These are phyloP conservation scores for Syngnathus typhle DNA, from an alignment of 2,113 vertebrate genomes.

Conservation along the genomic window DNA sequence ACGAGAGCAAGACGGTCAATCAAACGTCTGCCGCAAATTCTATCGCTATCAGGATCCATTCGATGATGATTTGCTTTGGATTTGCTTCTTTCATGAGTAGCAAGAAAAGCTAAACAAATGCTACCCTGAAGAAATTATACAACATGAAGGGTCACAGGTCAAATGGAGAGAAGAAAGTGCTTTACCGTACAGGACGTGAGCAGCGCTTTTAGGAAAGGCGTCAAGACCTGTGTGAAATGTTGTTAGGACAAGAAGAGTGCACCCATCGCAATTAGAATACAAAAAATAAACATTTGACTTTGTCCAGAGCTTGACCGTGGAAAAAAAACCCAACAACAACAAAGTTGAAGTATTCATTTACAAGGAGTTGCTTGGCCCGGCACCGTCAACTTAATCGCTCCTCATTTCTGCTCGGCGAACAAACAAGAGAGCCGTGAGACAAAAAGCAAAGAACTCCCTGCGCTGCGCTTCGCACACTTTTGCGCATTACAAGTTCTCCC, in stretches of 20 bases:
- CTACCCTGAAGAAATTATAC: neutral
- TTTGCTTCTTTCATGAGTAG: neutral
- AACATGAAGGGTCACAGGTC: neutral
- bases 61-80: neutral
- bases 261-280: neutral
- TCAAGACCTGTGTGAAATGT: neutral
- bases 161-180: too few species aligned
- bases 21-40: neutral
- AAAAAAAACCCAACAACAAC: too few species aligned
- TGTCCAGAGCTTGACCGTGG: too few species aligned
- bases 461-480: slow-evolving; percentile 59
- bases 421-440: slow-evolving; percentile 64
- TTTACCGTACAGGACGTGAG: too few species aligned
- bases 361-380: slow-evolving; percentile 69
- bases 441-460: slow-evolving; percentile 42
- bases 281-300: neutral
- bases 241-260: neutral
- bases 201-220: neutral
- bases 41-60: neutral
- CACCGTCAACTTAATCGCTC: slow-evolving; percentile 72
- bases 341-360: slow-evolving; percentile 69
- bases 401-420: slow-evolving; percentile 69
- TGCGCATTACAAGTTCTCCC: slow-evolving; percentile 64
- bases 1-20: slow-evolving; percentile 12
- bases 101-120: neutral